phyloP scores from a whole-genome alignment of 2,113 vertebrate genomes.

The Zapornia atra region DNA sequence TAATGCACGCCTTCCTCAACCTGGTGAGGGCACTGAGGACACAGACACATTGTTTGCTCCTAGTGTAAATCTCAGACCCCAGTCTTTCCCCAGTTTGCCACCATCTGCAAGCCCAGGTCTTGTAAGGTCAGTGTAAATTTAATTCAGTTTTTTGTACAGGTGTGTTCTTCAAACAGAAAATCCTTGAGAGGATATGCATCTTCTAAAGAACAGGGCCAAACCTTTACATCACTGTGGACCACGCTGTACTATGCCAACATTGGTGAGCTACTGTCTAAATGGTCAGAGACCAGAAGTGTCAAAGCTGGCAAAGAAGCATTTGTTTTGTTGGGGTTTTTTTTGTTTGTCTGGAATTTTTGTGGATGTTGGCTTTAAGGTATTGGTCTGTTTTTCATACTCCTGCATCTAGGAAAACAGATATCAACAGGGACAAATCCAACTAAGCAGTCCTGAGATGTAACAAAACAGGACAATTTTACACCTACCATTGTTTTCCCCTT shows the following conservation, averaged over 20 bases:
- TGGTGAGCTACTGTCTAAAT: background rate
- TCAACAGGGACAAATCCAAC: background rate
- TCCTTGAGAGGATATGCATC: background rate
- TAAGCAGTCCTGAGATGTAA: background rate
- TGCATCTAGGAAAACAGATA: background rate
- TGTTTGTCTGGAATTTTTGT: background rate
- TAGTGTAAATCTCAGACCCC: background rate
- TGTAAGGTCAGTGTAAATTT: background rate
- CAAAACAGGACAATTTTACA: background rate
- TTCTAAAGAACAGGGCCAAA: background rate
- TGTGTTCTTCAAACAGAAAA: background rate
- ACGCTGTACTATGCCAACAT: background rate
- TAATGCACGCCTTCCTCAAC: background rate
- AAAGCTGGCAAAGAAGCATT: background rate
- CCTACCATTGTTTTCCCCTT: background rate
- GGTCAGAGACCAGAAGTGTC: background rate
- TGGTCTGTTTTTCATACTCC: background rate
- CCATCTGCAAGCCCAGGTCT: background rate
- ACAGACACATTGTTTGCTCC: background rate
- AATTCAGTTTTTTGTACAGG: background rate
- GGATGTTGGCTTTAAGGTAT: background rate
- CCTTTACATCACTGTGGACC: background rate
- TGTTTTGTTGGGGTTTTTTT: background rate
- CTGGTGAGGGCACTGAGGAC: accelerated
- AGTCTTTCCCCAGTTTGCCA: background rate